Evolutionary conservation across 2,888 invertebrate species (phyloP).

Genomic region (Tuberolachnus salignus): DNA sequence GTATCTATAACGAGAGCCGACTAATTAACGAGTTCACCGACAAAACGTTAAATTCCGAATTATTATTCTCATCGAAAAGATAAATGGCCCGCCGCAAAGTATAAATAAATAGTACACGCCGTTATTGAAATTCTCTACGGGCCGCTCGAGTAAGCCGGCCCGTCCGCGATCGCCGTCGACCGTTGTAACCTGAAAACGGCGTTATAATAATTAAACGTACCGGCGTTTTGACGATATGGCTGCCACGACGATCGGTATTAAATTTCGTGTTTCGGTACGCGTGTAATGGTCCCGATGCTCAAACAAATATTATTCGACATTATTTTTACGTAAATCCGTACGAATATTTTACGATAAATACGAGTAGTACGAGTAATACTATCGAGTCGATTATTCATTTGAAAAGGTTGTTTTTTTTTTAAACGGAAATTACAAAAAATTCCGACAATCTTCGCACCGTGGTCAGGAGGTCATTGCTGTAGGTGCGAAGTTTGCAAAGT

Average conservation of each 20-base stretch:
- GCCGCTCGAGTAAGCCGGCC: background rate
- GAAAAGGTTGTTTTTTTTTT: too few relatives aligned
- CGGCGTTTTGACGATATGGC: background rate
- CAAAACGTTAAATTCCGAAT: conserved; percentile 15
- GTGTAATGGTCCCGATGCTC: too few relatives aligned
- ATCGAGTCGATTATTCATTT: too few relatives aligned
- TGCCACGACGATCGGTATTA: background rate
- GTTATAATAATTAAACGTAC: background rate
- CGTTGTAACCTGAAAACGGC: background rate
- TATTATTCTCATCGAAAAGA: conserved; percentile 2
- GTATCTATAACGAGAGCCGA: conserved; percentile 13
- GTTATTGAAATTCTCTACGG: conserved; percentile 29
- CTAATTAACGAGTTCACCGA: conserved; percentile 30
- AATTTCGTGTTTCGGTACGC: too few relatives aligned
- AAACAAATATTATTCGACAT: too few relatives aligned
- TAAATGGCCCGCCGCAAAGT: conserved; percentile 22
- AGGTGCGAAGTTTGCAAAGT: too few relatives aligned
- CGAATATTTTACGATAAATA: too few relatives aligned
- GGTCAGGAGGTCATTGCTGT: too few relatives aligned
- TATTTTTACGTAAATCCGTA: too few relatives aligned
- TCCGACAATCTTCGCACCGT: too few relatives aligned
- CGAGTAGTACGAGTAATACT: too few relatives aligned
- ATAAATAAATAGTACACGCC: conserved; percentile 5
- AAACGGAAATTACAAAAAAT: too few relatives aligned
- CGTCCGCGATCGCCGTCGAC: background rate